Evolutionary conservation across 1,140 invertebrate genomes (phyloP), one percentile per base, ranked within the genome.

Genomic region (Mylabris phalerata): DNA sequence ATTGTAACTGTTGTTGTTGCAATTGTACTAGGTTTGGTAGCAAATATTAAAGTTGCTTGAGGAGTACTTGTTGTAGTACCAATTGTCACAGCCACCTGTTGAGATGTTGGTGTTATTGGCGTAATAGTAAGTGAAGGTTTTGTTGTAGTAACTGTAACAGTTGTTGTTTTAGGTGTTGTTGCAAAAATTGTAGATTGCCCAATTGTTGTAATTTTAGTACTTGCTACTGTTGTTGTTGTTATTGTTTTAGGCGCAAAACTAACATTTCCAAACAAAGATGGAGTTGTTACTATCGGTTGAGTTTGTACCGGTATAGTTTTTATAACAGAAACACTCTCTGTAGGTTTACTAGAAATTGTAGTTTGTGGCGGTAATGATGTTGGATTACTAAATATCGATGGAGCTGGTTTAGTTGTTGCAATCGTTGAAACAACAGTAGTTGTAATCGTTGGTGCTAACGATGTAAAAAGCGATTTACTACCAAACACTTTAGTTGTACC

Each of bases 301-400:
- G 13, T 13, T 13, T 13, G 13, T 13, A 13, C 13, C 1, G 13
- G 32, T 32, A 3, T 32, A 32, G 32, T 7, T 32, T 32, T 32
- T 32, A 7, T 7, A 32, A 32, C 3, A 32, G 32, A 32, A 32
- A 32, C 32, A 32, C 4, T 32, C 7, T 32, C 32, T 42, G 41
- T 42, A n/a, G 41, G 41, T 42, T 42, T 42, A 10, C 6, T 40
- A 40, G 39, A 7, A 7, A 40, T 40, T 40, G 39, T 40, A 40
- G 6, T 40, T 40, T 6, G 6, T 40, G 4, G 9, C 11, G 10
- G 11, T 32, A 11, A 4, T n/a, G 9, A 5, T 11, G 41, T n/a
- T 42, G 11, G 3, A 9, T 9, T 10, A 42, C 50, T 50, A 41
- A 58, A 58, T 43, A 57, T 47, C 2, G 55, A 54, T 11, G 38